Evolutionary conservation across 2,888 invertebrate species (phyloP), one percentile per base, ranked within the genome.

Genomic region (Electrophaes corylata): DNA sequence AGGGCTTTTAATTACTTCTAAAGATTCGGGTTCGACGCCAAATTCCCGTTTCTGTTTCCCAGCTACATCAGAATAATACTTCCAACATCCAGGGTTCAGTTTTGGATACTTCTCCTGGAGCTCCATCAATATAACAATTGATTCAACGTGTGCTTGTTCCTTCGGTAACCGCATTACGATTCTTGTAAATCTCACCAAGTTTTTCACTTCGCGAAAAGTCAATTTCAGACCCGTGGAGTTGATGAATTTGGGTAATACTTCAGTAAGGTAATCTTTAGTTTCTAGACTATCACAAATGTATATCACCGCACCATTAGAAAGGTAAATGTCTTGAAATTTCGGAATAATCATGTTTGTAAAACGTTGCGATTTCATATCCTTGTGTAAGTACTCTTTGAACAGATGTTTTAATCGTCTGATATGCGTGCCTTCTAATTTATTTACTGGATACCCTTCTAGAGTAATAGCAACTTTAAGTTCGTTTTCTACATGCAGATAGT

Each of bases 201-300:
- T 74, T 39, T 79, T 84, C 0, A 90, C 76, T 60, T 88, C 83
- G 53, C 81, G 82, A 70, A 90, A 88, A 0, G 72, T 75, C 3
- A 91, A 65, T 66, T 86, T 88, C 18, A 90, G 66, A 0, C 88
- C 85, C 0, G 89, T 90, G 0, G 87, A 84, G 33, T 83, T 82
- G 4, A 87, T 76, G 20, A 90, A 86, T 60, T 87, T 90, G 0
- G 88, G 84, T 16, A 91, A 62, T 10, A 88, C 67, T 51, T 88
- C 88, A 0, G 73, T 78, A 8, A 91, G 70, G 64, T 91, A 91
- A 43, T 90, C 88, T 62, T 83, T 90, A 3, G 88, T 88, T 70
- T 91, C 90, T 45, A 91, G 70, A 74, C 88, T 87, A 67, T 91
- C 89, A 76, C 90, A 90, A 19, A 91, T 79, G 56, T 90, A 91